Evolutionary conservation across 2,113 vertebrate species (phyloP), one percentile per base, ranked within the genome.

Genomic region (Echinops telfairi): DNA sequence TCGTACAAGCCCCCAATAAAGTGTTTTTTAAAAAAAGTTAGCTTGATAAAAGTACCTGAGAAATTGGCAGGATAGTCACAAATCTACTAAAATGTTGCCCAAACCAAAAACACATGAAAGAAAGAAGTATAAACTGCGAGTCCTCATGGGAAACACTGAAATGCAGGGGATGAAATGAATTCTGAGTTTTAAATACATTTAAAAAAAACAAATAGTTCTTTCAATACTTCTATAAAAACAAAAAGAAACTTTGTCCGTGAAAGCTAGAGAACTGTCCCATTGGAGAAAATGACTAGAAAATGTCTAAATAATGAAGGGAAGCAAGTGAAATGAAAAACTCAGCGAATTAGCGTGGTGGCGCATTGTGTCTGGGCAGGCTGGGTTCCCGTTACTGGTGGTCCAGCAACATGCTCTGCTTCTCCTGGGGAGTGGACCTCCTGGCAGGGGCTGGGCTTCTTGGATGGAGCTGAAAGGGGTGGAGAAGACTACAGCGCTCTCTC

Each of bases 221-320:
- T 75, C 90, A 90, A 58, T 78, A 76, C 36, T 85, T 17, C 68
- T 79, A 23, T 12, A 60, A 78, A 82, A 68, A 68, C 27, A 91
- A 87, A 88, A 85, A 47, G 60, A 95, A 94, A 71, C 22, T 11
- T 68, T 66, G 14, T 68, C 57, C 53, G 23, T 73, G 20, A 86
- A 82, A 95, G 57, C 62, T 22, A 29, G 1, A 33, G 38, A 58
- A 47, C 27, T n/a, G 3, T 64, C 29, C 11, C 23, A 60, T 1
- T 91, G 38, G 77, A 68, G 62, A 6, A 43, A 89, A 58, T 84
- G 29, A 66, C 33, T 29, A 8, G 4, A 60, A 53, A 0, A 14
- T 79, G 90, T 68, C 60, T 64, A 68, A 82, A 80, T 73, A 86
- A 86, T 40, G 62, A 75, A 64, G 15, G 92, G n/a, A 91, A 89